Conservation (phyloP, 2,888 invertebrate genomes). For the Amiota communis region DNA sequence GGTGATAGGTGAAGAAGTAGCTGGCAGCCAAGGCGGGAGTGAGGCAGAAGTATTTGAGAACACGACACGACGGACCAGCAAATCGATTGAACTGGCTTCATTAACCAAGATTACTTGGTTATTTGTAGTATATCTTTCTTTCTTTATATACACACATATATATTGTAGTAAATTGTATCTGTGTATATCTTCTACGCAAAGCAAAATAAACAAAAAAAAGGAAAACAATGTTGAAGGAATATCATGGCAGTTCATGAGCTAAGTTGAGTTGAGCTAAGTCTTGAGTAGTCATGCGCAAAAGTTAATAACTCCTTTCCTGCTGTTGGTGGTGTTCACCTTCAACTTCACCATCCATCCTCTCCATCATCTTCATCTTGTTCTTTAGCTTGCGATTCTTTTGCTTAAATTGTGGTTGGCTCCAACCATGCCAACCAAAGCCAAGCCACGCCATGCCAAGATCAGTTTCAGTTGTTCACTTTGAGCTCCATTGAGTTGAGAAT, state of each 20-base stretch:
- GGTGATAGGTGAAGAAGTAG: no score
- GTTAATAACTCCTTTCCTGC: slow-evolving; percentile 66
- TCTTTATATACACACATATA: neutral
- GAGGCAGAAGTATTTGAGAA: neutral
- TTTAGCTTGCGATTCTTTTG: slow-evolving; percentile 16
- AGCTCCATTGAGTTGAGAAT: no score
- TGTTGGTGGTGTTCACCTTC: neutral
- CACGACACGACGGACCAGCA: slow-evolving; percentile 38
- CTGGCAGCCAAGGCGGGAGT: no score
- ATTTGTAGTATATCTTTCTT: neutral
- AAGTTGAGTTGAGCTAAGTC: no score
- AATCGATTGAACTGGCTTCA: slow-evolving; percentile 66
- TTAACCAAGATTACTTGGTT: slow-evolving; percentile 39
- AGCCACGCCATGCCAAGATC: no score
- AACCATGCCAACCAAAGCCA: slow-evolving; percentile 37
- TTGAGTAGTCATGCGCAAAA: slow-evolving; percentile 45
- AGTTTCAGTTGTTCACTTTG: no score
- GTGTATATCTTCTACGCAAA: no score
- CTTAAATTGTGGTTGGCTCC: slow-evolving; percentile 39
- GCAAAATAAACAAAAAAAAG: no score
- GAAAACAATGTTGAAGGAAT: no score
- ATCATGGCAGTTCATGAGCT: no score
- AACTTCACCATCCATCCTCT: slow-evolving; percentile 42
- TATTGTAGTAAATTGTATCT: no score
- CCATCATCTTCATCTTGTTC: slow-evolving; percentile 30